Evolutionary conservation across 64 coral and sea anemone species (phyloP), one percentile per base, ranked within the genome.

Genomic region (Stylophora pistillata): DNA sequence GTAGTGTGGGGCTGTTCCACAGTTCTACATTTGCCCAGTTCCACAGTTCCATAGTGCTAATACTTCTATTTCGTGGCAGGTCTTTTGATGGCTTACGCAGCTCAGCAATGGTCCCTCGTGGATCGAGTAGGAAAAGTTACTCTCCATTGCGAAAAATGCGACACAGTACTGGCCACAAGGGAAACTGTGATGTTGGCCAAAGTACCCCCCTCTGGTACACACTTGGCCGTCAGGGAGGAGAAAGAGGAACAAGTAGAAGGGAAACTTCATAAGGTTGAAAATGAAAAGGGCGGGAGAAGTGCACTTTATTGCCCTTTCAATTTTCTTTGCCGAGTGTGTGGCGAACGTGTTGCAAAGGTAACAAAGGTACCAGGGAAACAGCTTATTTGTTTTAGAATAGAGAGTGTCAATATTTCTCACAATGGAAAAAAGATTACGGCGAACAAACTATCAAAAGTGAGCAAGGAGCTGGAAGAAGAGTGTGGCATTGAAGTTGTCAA

Each of bases 301-400:
- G 55, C 89, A 13, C 64, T 71, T 1, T 82, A 85, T 68, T 92
- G 88, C 32, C 85, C 85, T 52, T 95, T 66, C 32, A 89, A 61
- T 47, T 23, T 95, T n/a, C 16, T 79, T 26, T 95, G 94, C 25
- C 80, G 82, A 61, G 27, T 1, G 1, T 95, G 94, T 56, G 28
- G 25, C 0, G 13, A 30, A 17, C 65, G 78, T 7, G 56, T 95
- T 18, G 94, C 90, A 25, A 84, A 82, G 9, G n/a, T 92, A 14
- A 91, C 41, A 59, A 54, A 33, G 23, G 65, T 95, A n/a, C 72
- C 60, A 64, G 64, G 72, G 13, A 71, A 89, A 56, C 32, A 92
- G 55, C n/a, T 92, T 0, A 71, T 91, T 12, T 95, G 94, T 23
- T 92, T 78, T 23, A 95, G 92, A 72, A 80, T 87, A n/a, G 94